Percentiles rank a stretch among this genome's conserved stretches.
Evolutionary conservation across 2,797 vertebrate species (phyloP).

Genomic region (Myoxocephalus aenaeus): DNA sequence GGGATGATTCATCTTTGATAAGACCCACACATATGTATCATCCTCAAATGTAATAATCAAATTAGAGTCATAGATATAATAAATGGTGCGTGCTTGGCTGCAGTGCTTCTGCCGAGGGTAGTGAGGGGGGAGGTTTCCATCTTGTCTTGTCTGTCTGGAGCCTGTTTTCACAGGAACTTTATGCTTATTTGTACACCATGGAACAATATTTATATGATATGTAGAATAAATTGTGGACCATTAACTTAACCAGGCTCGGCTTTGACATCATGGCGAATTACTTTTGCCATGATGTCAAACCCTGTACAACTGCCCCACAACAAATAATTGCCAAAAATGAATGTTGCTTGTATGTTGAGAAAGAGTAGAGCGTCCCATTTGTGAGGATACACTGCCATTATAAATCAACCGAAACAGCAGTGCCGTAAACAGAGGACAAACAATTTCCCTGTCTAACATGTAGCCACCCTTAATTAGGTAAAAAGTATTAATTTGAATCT

Average conservation of each 20-base stretch:
- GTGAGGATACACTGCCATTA: not conserved
- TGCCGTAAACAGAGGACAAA: not conserved
- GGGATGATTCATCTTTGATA: slow-evolving; percentile 58
- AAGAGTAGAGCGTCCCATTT: not conserved
- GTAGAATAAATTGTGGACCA: not conserved
- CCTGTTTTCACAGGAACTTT: slow-evolving; percentile 33
- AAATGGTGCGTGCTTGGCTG: slow-evolving; percentile 39
- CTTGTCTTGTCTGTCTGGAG: slow-evolving; percentile 16
- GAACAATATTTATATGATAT: not conserved
- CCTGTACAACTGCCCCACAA: not conserved
- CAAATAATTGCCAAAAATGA: not conserved
- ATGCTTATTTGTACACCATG: slow-evolving; percentile 3
- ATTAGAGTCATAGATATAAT: slow-evolving; percentile 52
- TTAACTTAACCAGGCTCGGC: not conserved
- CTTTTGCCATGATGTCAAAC: not conserved
- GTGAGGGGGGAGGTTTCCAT: not conserved
- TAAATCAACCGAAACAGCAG: not conserved
- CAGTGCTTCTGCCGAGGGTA: slow-evolving; percentile 20
- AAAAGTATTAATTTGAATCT: not conserved
- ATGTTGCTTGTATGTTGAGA: not conserved
- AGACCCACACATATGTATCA: slow-evolving; percentile 64
- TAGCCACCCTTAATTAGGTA: slow-evolving; percentile 9
- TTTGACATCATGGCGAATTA: not conserved
- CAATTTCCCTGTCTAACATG: not conserved
- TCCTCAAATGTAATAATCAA: slow-evolving; percentile 55